Percentiles rank a stretch among this genome's conserved stretches.
Conservation (phyloP, 2,797 vertebrate genomes). For the Cyclopterus lumpus region DNA sequence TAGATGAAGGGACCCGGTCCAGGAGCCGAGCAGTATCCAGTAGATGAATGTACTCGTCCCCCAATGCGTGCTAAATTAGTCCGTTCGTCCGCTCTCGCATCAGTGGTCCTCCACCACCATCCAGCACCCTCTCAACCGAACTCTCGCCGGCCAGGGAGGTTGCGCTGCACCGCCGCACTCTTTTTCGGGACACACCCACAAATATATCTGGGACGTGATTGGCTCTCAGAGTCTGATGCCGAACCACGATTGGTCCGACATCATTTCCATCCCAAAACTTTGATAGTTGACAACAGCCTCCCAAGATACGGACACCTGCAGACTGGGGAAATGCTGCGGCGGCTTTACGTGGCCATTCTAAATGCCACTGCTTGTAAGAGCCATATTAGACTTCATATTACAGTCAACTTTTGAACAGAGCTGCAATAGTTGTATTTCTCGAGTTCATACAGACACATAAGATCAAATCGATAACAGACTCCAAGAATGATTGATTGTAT, state of each 20-base stretch:
- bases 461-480: background rate
- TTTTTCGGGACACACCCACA: conserved; percentile 64
- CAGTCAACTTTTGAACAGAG: background rate
- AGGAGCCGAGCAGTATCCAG: conserved; percentile 45
- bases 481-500: background rate
- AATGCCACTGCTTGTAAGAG: background rate
- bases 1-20: conserved; percentile 30
- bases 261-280: conserved; percentile 59
- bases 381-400: background rate
- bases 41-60: conserved; percentile 24
- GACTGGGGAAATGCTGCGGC: conserved; percentile 27
- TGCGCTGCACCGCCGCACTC: conserved; percentile 54
- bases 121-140: conserved; percentile 84
- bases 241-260: conserved; percentile 68
- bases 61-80: conserved; percentile 46
- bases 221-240: conserved; percentile 48
- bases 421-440: background rate
- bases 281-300: conserved; percentile 42
- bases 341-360: background rate
- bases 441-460: background rate
- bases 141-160: conserved; percentile 63
- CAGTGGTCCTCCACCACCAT: conserved; percentile 82
- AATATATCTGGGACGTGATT: conserved; percentile 54
- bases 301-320: conserved; percentile 58
- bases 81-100: conserved; percentile 74